phyloP scores from a whole-genome alignment of 2,888 invertebrate species.

The Ceraclea dissimilis region DNA sequence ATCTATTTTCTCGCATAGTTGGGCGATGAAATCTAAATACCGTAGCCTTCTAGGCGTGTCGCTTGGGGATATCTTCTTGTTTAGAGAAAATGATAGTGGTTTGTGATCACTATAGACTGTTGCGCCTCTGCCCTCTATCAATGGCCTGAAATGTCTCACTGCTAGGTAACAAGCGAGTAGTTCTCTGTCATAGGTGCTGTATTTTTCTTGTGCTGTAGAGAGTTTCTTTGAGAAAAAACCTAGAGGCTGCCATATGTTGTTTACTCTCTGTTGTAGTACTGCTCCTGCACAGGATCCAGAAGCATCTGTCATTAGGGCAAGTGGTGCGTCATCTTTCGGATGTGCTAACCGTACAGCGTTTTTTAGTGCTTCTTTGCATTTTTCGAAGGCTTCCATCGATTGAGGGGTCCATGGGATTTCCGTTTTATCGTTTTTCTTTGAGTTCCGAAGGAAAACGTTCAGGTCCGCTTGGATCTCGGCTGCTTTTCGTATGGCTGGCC shows the following conservation, averaged over 20 bases:
- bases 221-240: constrained; percentile 21
- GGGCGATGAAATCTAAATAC: not conserved
- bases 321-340: constrained; percentile 5
- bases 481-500: constrained; percentile 13
- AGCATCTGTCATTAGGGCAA: constrained; percentile 15
- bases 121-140: constrained; percentile 21
- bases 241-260: constrained; percentile 18
- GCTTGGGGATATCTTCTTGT: not conserved
- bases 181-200: constrained; percentile 26
- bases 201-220: constrained; percentile 16
- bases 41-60: not conserved
- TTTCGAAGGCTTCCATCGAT: constrained; percentile 20
- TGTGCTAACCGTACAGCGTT: constrained; percentile 11
- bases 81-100: constrained; percentile 22
- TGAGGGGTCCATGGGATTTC: constrained; percentile 23
- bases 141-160: constrained; percentile 22
- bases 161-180: constrained; percentile 25
- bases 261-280: constrained; percentile 17
- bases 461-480: constrained; percentile 12
- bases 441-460: constrained; percentile 18
- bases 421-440: constrained; percentile 26
- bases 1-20: not conserved
- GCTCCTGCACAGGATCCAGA: constrained; percentile 11
- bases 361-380: constrained; percentile 21
- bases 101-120: constrained; percentile 26